Base-by-base conservation (phyloP, 2,797 vertebrate species). In the Podarcis siculus region DNA sequence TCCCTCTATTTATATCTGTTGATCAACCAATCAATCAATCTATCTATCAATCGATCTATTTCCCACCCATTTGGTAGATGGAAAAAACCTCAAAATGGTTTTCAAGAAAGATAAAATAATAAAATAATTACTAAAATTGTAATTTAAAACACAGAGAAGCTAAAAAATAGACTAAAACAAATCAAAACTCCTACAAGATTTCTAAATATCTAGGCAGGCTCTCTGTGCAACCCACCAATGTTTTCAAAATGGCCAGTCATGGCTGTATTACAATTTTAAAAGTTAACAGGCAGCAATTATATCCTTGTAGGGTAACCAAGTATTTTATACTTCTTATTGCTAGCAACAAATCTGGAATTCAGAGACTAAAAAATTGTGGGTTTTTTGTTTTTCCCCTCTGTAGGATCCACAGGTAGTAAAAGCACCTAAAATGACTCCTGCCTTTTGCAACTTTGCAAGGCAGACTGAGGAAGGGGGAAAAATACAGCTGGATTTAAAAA, bases 401-500 rank as follows among this genome's bases (percentile, higher is more conserved):
- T 10, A 76, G n/a, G 21, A 64, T 55, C 30, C n/a, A 37, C 9
- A 72, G 66, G 27, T 39, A 37, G 10, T 30, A 73, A 75, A 83
- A 37, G 2, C 30, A 23, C 30, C 67, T 83, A 25, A 84, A 84
- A 79, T n/a, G 25, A 67, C 12, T 82, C 17, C 35, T 77, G 30
- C 69, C 37, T 66, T 9, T 89, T 72, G 13, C 13, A 67, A 17
- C 35, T 73, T 80, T 85, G 13, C 30, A 42, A 39, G n/a, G 67
- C 61, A 55, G 45, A 13, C 17, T n/a, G 32, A 37, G 21, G 37
- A 72, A 42, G 21, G 61, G 19, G 17, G 32, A 15, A 9, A 15
- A 17, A 76, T 12, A 64, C 19, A 27, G 8, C 25, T 81, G 21
- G 39, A 2, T 27, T 83, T 90, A 89, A 81, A 45, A 94, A 88